Evolutionary conservation across 2,797 vertebrate species (phyloP).

Genomic region (Chelmon rostratus): DNA sequence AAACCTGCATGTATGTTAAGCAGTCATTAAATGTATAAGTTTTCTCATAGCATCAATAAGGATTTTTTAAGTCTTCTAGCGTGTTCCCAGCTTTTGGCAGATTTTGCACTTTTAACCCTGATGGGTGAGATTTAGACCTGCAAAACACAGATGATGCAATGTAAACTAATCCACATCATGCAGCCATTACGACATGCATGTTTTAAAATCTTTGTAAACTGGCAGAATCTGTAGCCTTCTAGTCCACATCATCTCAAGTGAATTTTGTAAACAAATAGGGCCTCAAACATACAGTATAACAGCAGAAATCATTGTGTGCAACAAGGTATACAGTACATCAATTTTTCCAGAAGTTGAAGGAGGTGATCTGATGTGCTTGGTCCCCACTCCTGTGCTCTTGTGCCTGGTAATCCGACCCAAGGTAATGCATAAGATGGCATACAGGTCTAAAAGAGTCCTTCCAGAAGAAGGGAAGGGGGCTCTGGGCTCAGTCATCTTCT

Average conservation of each 20-base stretch:
- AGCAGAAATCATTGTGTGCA: conserved; percentile 70
- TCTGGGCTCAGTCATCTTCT: conserved; percentile 79
- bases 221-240: conserved; percentile 53
- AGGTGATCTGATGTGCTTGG: conserved; percentile 78
- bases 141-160: conserved; percentile 64
- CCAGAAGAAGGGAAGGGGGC: conserved; percentile 34
- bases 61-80: conserved; percentile 26
- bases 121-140: conserved; percentile 44
- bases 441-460: conserved; percentile 60
- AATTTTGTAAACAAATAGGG: conserved; percentile 70
- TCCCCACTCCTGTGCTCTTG: conserved; percentile 77
- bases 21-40: conserved; percentile 12
- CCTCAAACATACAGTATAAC: conserved; percentile 63
- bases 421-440: conserved; percentile 72
- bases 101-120: conserved; percentile 51
- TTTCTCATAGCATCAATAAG: background rate
- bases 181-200: conserved; percentile 85
- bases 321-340: conserved; percentile 63
- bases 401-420: conserved; percentile 65
- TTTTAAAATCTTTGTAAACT: conserved; percentile 78
- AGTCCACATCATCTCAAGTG: conserved; percentile 47
- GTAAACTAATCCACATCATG: conserved; percentile 81
- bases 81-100: conserved; percentile 59
- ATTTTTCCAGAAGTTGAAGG: conserved; percentile 64
- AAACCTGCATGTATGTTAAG: background rate